Conservation (phyloP, 2,797 vertebrate species). For the Enteromius afrohamiltoni region DNA sequence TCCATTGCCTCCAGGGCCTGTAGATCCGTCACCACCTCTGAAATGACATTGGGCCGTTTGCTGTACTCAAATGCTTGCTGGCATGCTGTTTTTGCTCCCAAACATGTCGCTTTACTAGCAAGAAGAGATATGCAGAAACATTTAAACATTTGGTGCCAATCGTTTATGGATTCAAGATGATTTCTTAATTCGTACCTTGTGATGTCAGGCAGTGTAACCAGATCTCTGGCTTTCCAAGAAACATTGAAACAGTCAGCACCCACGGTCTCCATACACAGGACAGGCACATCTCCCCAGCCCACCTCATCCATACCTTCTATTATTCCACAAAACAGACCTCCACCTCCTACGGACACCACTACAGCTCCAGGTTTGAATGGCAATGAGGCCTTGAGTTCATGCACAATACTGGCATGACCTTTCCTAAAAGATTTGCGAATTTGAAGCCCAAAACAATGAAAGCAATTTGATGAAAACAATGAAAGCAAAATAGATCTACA, state of each 20-base stretch:
- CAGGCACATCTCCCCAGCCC: slow-evolving; percentile 78
- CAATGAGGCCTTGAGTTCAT: slow-evolving; percentile 72
- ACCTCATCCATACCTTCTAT: slow-evolving; percentile 76
- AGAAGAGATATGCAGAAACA: slow-evolving; percentile 21
- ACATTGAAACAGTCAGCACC: slow-evolving; percentile 80
- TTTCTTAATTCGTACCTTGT: slow-evolving; percentile 72
- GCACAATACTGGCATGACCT: slow-evolving; percentile 76
- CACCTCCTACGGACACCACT: slow-evolving; percentile 80
- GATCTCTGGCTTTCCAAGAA: slow-evolving; percentile 71
- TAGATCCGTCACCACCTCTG: slow-evolving; percentile 67
- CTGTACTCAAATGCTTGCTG: slow-evolving; percentile 64
- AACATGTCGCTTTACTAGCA: slow-evolving; percentile 77
- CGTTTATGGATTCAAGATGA: background rate
- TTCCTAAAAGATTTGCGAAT: slow-evolving; percentile 66
- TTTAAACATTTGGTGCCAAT: background rate
- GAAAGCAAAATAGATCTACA: background rate
- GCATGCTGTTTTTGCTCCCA: slow-evolving; percentile 71
- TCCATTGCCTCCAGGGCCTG: slow-evolving; percentile 69
- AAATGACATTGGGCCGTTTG: slow-evolving; percentile 61
- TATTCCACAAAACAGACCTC: slow-evolving; percentile 82
- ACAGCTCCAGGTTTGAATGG: slow-evolving; percentile 75
- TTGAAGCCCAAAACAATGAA: background rate
- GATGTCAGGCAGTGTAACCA: slow-evolving; percentile 81
- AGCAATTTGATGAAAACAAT: background rate
- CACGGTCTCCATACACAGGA: slow-evolving; percentile 79